Conservation (phyloP, 2,888 invertebrate genomes). For the Tenthredo livida region DNA sequence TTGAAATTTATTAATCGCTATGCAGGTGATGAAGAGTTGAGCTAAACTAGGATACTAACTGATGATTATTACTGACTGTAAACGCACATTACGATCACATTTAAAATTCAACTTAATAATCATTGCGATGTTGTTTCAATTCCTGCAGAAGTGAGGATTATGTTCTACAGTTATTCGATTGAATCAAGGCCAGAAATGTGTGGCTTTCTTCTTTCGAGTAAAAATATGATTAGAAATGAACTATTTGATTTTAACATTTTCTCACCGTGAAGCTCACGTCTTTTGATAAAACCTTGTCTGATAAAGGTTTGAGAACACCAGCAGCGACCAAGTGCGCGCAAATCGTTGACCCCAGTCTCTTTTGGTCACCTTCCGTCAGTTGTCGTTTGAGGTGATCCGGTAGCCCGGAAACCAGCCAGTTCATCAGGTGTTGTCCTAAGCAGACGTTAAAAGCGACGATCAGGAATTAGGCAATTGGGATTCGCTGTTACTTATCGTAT, state of each 20-base stretch:
- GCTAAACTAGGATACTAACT: not conserved
- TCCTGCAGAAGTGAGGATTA: not conserved
- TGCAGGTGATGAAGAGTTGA: not conserved
- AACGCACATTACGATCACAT: too few relatives aligned
- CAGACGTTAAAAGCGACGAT: not conserved
- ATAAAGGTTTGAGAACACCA: constrained; percentile 90
- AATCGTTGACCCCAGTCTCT: constrained; percentile 89
- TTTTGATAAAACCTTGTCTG: constrained; percentile 85
- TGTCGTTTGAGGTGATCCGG: constrained; percentile 84
- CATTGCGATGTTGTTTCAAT: not conserved
- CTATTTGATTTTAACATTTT: constrained; percentile 40
- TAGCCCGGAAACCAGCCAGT: constrained; percentile 92
- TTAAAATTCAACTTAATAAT: not conserved
- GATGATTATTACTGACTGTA: not conserved
- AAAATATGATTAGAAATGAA: not conserved
- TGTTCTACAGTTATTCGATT: not conserved
- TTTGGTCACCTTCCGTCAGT: constrained; percentile 86
- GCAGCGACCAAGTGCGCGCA: constrained; percentile 93
- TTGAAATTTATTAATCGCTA: not conserved
- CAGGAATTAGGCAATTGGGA: not conserved
- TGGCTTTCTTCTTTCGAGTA: not conserved
- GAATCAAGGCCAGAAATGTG: not conserved
- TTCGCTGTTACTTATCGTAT: not conserved
- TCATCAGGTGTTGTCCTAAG: constrained; percentile 94
- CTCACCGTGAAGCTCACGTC: constrained; percentile 87